phyloP scores from a whole-genome alignment of 1,140 invertebrate genomes.

The Bombus confusus region DNA sequence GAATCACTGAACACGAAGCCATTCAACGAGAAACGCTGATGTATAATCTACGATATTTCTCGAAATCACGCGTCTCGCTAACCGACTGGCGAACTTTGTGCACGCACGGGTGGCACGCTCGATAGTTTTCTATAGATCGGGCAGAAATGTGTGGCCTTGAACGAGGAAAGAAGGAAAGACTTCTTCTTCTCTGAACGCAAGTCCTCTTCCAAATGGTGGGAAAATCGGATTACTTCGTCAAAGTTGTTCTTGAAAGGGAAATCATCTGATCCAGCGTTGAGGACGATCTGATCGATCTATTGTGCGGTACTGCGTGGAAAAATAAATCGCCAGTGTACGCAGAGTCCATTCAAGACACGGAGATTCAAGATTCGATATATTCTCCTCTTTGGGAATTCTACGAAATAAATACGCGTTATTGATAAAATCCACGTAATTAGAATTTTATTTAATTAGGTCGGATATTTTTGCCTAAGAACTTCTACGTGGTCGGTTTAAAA shows the following conservation, averaged over 20 bases:
- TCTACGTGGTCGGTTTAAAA: too few relatives aligned
- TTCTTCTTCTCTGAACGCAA: neutral
- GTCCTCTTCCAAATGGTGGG: neutral
- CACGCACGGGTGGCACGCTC: too few relatives aligned
- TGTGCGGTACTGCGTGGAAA: neutral
- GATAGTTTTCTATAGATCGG: neutral
- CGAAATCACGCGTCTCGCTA: conserved; percentile 52
- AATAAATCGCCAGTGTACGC: neutral
- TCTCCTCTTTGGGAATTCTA: neutral
- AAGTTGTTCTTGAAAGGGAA: neutral
- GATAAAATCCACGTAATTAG: too few relatives aligned
- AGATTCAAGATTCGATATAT: neutral
- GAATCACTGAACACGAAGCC: conserved; percentile 60
- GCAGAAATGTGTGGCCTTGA: neutral
- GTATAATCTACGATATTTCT: conserved; percentile 64
- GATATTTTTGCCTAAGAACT: neutral
- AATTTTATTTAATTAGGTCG: neutral
- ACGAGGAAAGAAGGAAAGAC: neutral
- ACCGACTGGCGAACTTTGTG: neutral
- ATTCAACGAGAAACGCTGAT: conserved; percentile 61
- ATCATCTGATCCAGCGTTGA: neutral
- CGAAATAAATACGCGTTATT: too few relatives aligned
- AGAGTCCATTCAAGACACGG: neutral
- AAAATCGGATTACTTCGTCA: neutral
- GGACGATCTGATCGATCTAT: neutral